Evolutionary conservation across 2,797 vertebrate species (phyloP).

Genomic region (Garrulus glandarius): DNA sequence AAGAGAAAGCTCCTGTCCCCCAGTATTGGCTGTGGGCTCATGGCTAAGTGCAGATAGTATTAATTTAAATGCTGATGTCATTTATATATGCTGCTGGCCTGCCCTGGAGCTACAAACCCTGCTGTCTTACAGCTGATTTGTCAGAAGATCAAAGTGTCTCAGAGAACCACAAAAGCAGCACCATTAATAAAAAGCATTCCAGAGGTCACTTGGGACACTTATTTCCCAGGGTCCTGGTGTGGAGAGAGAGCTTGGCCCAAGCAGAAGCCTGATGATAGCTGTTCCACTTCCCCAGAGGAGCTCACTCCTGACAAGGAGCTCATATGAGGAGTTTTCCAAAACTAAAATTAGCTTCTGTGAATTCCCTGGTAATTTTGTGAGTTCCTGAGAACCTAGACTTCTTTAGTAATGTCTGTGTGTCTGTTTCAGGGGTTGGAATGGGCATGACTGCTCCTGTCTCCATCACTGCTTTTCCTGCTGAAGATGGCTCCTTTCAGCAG

Average conservation of each 20-base stretch:
- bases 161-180: not conserved
- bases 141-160: not conserved
- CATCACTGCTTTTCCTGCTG: constrained; percentile 84
- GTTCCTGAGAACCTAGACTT: not conserved
- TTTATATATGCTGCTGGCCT: not conserved
- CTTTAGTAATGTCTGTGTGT: not conserved
- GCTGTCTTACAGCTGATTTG: not conserved
- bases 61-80: not conserved
- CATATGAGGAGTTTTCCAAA: not conserved
- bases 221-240: not conserved
- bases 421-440: constrained; percentile 82
- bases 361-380: not conserved
- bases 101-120: not conserved
- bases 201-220: not conserved
- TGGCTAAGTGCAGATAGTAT: not conserved
- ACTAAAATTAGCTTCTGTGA: not conserved
- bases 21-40: not conserved
- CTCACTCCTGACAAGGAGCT: not conserved
- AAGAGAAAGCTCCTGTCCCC: not conserved
- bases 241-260: not conserved
- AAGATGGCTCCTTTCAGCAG: constrained; percentile 84
- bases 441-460: constrained; percentile 86
- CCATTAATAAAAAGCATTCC: not conserved
- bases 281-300: not conserved
- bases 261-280: not conserved